Percentiles rank a stretch among this genome's conserved stretches.
Conservation (phyloP, 30 jellyfish, hydroid and myxozoan genomes). For the Turritopsis rubra region DNA sequence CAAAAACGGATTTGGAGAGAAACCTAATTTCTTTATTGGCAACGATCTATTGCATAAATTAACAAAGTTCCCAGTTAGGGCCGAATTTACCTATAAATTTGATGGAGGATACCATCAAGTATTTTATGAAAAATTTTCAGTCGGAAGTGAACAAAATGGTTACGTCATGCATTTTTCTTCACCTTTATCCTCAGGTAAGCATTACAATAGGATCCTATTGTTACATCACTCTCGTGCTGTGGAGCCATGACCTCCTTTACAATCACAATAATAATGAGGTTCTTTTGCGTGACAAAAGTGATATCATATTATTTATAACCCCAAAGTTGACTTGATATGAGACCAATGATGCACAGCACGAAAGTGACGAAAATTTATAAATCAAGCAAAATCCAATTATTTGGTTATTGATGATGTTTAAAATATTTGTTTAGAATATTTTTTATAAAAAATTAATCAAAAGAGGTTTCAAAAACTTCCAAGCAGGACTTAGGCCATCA, state of each 20-base stretch:
- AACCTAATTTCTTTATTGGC: not conserved
- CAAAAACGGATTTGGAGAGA: not conserved
- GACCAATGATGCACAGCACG: too few relatives aligned
- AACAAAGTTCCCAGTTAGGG: not conserved
- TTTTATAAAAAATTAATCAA: not conserved
- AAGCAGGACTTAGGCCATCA: too few relatives aligned
- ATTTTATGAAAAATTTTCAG: not conserved
- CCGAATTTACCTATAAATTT: not conserved
- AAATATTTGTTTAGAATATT: not conserved
- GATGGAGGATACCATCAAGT: not conserved
- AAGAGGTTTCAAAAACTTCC: not conserved
- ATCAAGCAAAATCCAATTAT: too few relatives aligned
- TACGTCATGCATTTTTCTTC: not conserved
- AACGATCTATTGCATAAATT: not conserved
- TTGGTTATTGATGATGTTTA: too few relatives aligned
- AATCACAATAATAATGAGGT: too few relatives aligned
- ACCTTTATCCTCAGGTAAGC: not conserved
- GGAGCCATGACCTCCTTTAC: too few relatives aligned
- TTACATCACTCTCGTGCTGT: too few relatives aligned
- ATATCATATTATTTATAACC: too few relatives aligned
- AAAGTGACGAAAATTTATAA: too few relatives aligned
- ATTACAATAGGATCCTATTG: not conserved
- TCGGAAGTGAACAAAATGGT: not conserved
- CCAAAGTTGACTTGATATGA: too few relatives aligned
- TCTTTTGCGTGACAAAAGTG: too few relatives aligned